A percentile compares a stretch with the other conserved stretches of the same genome.
Conservation (phyloP, 2,113 vertebrate genomes). For the Miniopterus natalensis region DNA sequence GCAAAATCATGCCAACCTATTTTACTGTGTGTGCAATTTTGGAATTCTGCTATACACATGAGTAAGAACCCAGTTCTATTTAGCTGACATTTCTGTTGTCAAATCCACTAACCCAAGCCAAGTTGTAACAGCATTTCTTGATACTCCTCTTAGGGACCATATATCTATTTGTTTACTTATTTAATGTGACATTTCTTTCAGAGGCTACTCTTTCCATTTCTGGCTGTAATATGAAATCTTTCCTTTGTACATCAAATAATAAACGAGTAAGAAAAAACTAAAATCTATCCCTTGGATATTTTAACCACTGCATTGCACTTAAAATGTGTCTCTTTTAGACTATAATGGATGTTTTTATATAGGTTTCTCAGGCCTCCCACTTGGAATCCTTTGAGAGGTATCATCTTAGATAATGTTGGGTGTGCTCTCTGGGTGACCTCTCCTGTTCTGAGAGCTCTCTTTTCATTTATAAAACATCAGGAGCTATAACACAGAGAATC, state of each 20-base stretch:
- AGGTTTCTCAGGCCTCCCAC: background rate
- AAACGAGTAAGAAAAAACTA: background rate
- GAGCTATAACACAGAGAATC: background rate
- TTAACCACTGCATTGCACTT: background rate
- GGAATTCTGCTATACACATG: background rate
- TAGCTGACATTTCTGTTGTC: background rate
- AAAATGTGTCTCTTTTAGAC: background rate
- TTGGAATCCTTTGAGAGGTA: background rate
- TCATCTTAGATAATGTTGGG: background rate
- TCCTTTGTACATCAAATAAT: background rate
- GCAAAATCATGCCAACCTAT: background rate
- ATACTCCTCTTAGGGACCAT: background rate
- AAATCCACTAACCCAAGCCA: background rate
- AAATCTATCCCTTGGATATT: background rate
- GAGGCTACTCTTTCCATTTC: background rate
- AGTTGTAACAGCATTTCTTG: background rate
- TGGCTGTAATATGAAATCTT: background rate
- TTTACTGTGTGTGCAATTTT: background rate
- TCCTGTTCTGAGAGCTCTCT: slow-evolving; percentile 38
- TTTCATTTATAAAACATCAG: slow-evolving; percentile 72
- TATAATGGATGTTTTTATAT: background rate
- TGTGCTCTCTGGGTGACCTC: slow-evolving; percentile 48
- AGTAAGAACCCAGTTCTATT: background rate
- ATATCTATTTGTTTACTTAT: slow-evolving; percentile 2
- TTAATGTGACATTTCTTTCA: slow-evolving; percentile 1